Evolutionary conservation across 2,797 vertebrate genomes (phyloP), one percentile per base, ranked within the genome.

Genomic region (Columba guinea): DNA sequence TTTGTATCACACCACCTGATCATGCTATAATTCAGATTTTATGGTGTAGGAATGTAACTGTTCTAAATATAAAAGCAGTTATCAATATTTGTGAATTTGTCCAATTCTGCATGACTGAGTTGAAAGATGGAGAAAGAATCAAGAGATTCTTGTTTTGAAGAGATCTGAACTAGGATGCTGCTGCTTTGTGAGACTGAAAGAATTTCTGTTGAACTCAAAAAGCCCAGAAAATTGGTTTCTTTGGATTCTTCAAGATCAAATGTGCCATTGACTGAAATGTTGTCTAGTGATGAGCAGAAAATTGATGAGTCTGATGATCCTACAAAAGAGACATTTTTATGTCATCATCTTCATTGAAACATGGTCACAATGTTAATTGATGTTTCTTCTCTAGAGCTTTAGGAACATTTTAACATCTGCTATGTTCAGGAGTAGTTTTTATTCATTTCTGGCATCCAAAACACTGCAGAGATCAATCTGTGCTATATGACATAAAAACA

Each of bases 341-440:
- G 86, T 92, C 67, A 41, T 76, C 8, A 0, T 52, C 48, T 84
- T 68, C 62, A 73, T 67, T 84, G 56, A 95, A 95, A 94, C 32
- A 56, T n/a, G 59, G 48, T 49, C 35, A 39, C 35, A 39, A 27
- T 70, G n/a, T 90, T 94, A 93, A 90, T 63, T 84, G 75, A 84
- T 73, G 28, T 76, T 90, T 89, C 44, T 92, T 81, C 49, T 74
- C 34, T 26, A 67, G 35, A 79, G 48, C 59, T 89, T 86, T 59
- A 89, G 81, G 85, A 80, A 74, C 34, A 63, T 89, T 93, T 93
- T 79, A 60, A 63, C 59, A 93, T 90, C 88, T 92, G 59, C 63
- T 89, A 7, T 75, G 73, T 87, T 92, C 74, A 63, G 48, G 63
- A 52, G 7, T 21, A 51, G 22, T 26, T 84, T 94, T 75, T 78